Conservation (phyloP, 23 tunicate genomes). For the Trididemnum nubilum region DNA sequence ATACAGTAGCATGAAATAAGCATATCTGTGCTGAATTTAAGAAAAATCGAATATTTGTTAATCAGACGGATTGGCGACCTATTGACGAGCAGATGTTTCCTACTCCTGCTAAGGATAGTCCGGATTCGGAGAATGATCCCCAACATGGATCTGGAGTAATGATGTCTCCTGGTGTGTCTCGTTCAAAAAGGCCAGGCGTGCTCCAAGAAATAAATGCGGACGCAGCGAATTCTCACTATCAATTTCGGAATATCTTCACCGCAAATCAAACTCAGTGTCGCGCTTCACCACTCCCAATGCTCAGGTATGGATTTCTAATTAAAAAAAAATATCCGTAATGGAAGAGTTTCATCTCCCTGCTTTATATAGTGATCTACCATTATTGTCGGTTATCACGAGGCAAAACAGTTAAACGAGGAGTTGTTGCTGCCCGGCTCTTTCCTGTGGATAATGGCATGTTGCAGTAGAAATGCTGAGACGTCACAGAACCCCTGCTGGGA, state of each 20-base stretch:
- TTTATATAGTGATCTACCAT: no score
- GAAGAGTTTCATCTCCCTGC: no score
- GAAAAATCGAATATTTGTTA: no score
- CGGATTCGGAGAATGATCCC: slow-evolving; percentile 53
- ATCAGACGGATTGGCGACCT: slow-evolving; percentile 55
- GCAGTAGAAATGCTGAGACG: no score
- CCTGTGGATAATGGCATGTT: no score
- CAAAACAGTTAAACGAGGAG: no score
- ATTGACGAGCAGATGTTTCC: slow-evolving; percentile 64
- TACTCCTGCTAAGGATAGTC: slow-evolving; percentile 52
- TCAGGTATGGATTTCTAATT: slow-evolving; percentile 45
- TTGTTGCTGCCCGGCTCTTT: no score
- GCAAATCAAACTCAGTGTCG: slow-evolving; percentile 4
- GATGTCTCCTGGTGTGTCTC: slow-evolving; percentile 21
- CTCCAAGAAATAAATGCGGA: slow-evolving; percentile 46
- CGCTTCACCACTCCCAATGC: slow-evolving; percentile 48
- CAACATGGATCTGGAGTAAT: not conserved
- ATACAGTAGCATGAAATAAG: no score
- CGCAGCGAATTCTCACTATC: slow-evolving; percentile 31
- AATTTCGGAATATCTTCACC: slow-evolving; percentile 56
- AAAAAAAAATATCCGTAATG: no score
- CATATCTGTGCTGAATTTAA: no score
- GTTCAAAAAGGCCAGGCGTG: slow-evolving; percentile 42
- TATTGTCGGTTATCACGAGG: no score
- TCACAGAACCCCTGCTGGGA: no score